Evolutionary conservation across 2,797 vertebrate species (phyloP).

Genomic region (Syngnathus acus): DNA sequence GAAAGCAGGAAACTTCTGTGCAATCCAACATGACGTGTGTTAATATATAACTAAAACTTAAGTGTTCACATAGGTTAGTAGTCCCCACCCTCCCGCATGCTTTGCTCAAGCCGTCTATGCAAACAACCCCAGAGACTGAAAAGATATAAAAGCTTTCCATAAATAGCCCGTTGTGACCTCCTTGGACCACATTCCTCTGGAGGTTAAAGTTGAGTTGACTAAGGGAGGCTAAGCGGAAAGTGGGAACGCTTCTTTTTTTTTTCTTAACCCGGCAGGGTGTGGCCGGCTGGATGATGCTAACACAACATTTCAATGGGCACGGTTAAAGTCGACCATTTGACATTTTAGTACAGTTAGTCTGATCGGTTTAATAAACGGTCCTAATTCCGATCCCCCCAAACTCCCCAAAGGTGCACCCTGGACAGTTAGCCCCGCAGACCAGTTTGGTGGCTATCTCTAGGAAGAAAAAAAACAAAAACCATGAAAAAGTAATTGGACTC

Average conservation of each 20-base stretch:
- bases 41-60: constrained; percentile 11
- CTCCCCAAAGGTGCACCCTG: too few relatives aligned
- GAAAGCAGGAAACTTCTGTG: background rate
- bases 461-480: too few relatives aligned
- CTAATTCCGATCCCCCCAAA: too few relatives aligned
- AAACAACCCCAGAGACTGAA: constrained; percentile 51
- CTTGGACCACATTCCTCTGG: constrained; percentile 51
- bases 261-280: constrained; percentile 21
- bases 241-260: constrained; percentile 30
- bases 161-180: constrained; percentile 38
- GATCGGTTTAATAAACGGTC: too few relatives aligned
- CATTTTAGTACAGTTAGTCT: too few relatives aligned
- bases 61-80: constrained; percentile 42
- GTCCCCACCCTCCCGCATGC: constrained; percentile 12
- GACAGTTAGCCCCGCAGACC: too few relatives aligned
- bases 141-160: constrained; percentile 54
- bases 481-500: too few relatives aligned
- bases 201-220: constrained; percentile 65
- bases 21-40: constrained; percentile 8
- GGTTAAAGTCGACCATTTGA: background rate
- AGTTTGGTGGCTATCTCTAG: too few relatives aligned
- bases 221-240: constrained; percentile 31
- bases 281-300: constrained; percentile 10
- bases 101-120: constrained; percentile 39
- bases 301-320: background rate